Conservation (phyloP, 1,140 invertebrate species). For the Lineus longissimus region DNA sequence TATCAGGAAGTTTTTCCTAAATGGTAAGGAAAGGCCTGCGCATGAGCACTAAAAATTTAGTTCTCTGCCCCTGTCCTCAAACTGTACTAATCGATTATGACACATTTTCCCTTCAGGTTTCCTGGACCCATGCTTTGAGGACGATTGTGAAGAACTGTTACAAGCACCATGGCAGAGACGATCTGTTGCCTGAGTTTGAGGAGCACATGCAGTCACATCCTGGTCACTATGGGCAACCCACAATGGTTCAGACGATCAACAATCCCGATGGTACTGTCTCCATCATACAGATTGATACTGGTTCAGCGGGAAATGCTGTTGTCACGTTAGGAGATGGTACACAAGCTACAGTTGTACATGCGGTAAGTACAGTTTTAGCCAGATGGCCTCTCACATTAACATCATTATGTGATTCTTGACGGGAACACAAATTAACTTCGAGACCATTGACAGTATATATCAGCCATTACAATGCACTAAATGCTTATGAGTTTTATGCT, state of each 20-base stretch:
- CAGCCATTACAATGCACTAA: conserved; percentile 22
- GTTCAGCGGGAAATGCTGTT: conserved; percentile 68
- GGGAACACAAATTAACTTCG: not conserved
- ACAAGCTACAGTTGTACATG: conserved; percentile 87
- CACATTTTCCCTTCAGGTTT: conserved; percentile 65
- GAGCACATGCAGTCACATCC: conserved; percentile 53
- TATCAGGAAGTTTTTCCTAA: no score
- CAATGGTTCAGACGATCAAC: conserved; percentile 92
- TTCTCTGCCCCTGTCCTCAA: no score
- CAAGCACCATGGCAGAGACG: conserved; percentile 94
- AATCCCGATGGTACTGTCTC: conserved; percentile 95
- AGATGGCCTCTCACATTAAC: conserved; percentile 15
- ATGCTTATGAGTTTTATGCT: conserved; percentile 27
- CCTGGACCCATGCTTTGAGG: conserved; percentile 95
- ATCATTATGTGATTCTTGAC: not conserved
- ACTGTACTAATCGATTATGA: no score
- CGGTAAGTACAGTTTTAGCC: conserved; percentile 59
- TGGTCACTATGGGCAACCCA: conserved; percentile 35
- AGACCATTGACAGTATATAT: not conserved
- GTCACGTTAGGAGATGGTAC: conserved; percentile 94
- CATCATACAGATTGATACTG: conserved; percentile 92
- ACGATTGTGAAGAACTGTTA: conserved; percentile 98
- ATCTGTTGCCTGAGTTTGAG: conserved; percentile 90
- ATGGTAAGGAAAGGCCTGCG: no score
- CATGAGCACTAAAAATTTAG: no score